Evolutionary conservation across 2,888 invertebrate genomes (phyloP), one percentile per base, ranked within the genome.

Genomic region (Mythimna vitellina): DNA sequence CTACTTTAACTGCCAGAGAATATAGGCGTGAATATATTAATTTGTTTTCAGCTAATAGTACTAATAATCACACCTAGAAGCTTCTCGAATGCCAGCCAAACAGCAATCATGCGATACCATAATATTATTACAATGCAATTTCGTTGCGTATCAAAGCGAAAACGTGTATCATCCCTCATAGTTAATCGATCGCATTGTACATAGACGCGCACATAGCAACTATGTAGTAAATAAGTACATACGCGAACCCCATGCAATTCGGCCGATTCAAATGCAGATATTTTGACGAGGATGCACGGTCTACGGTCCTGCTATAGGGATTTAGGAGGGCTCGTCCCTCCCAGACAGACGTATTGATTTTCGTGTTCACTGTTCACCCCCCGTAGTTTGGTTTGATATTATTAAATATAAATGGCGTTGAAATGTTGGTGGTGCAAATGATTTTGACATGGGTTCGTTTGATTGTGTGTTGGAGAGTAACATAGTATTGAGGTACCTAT

Each of bases 261-360:
- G 82, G 82, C 62, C 78, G 76, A 86, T 89, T 90, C 87, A 88
- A 90, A 93, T 92, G 92, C 91, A 92, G 91, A 92, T 91, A 89
- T 90, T 90, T 88, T 86, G 90, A 89, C 87, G 86, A 75, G 80
- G 76, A 83, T 85, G 86, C 85, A 85, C 78, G 80, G 61, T 61
- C 65, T 65, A 79, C 14, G 53, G 58, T 73, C 65, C 75, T 74
- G 54, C 65, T 65, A 60, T 60, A 81, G 78, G 89, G 89, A 86
- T 89, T 91, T 87, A 82, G 87, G 89, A 91, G 92, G 92, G 92
- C 78, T 77, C 73, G 84, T 87, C 93, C 94, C 94, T 93, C 92
- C 92, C 94, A 95, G 94, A 95, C 94, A 88, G 87, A 75, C 58
- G 88, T 94, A 95, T 95, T 90, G 94, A 95, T 94, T 94, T 93